These are phyloP conservation scores for Elephas maximus DNA, from an alignment of 2,113 vertebrate species.

Conservation along the genomic window DNA sequence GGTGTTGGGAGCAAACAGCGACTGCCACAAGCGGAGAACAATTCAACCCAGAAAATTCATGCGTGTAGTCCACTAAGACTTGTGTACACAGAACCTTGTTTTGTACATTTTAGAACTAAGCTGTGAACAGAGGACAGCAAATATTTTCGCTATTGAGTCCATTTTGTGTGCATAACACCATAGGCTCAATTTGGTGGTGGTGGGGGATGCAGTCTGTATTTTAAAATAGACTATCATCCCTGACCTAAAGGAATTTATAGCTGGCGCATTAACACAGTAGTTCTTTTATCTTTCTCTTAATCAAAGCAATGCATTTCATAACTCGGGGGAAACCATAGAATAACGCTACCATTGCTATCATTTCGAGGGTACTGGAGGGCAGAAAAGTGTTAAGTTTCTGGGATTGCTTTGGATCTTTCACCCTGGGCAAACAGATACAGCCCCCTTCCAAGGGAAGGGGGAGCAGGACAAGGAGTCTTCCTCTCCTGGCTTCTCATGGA, in stretches of 20 bases:
- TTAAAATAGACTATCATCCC: neutral
- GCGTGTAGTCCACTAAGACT: accelerated
- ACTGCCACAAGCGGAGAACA: neutral
- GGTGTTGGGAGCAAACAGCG: neutral
- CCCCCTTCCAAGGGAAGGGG: neutral
- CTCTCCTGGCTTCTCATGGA: neutral
- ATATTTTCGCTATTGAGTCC: neutral
- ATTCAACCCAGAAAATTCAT: neutral
- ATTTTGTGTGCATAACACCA: neutral
- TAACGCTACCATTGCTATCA: neutral
- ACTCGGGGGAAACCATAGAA: neutral
- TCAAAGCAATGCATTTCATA: conserved; percentile 17
- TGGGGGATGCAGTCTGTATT: neutral
- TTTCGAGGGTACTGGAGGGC: neutral
- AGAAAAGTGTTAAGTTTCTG: neutral
- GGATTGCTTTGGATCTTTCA: neutral
- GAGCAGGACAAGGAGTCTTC: neutral
- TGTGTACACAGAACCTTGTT: neutral
- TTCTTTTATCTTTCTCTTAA: conserved; percentile 28
- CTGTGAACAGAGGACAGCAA: neutral
- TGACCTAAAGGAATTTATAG: neutral
- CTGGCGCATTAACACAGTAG: neutral
- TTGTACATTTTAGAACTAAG: neutral
- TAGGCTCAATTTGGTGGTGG: neutral
- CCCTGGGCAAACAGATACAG: neutral